These are phyloP conservation scores for Pararge aegeria DNA, from an alignment of 1,140 invertebrate genomes.

Conservation along the genomic window DNA sequence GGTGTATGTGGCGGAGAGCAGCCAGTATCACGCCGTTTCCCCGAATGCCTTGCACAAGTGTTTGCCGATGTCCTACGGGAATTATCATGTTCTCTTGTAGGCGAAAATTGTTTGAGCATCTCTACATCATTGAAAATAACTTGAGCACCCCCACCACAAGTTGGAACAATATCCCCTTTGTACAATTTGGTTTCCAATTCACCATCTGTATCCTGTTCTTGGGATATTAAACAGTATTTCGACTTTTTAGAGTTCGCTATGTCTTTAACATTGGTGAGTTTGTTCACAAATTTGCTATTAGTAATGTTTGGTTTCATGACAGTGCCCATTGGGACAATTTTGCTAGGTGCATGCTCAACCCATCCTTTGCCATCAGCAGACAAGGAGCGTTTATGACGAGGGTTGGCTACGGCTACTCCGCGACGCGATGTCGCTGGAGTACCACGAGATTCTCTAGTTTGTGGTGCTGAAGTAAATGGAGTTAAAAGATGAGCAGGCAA, in stretches of 20 bases:
- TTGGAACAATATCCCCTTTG: conserved; percentile 96
- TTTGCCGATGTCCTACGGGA: conserved; percentile 42
- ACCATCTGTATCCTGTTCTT: conserved; percentile 94
- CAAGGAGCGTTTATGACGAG: conserved; percentile 87
- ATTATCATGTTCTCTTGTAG: conserved; percentile 68
- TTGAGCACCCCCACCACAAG: conserved; percentile 94
- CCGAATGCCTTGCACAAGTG: conserved; percentile 61
- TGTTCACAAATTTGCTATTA: conserved; percentile 91
- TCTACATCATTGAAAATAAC: conserved; percentile 98
- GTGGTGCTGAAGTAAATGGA: conserved; percentile 56
- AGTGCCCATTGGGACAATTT: conserved; percentile 88
- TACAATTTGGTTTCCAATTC: conserved; percentile 95
- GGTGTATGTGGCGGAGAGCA: conserved; percentile 68
- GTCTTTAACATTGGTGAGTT: conserved; percentile 86
- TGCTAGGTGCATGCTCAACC: conserved; percentile 93
- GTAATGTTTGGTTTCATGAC: conserved; percentile 92
- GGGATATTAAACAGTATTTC: conserved; percentile 95
- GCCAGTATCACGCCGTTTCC: conserved; percentile 45
- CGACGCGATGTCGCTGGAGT: conserved; percentile 60
- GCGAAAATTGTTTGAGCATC: conserved; percentile 91
- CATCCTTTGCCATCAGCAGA: conserved; percentile 89
- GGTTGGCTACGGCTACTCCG: conserved; percentile 84
- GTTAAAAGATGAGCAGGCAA: conserved; percentile 68
- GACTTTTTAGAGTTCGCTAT: conserved; percentile 87
- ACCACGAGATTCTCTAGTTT: conserved; percentile 46